Conservation (phyloP, 2,888 invertebrate genomes). For the Pemphredon lugubris region DNA sequence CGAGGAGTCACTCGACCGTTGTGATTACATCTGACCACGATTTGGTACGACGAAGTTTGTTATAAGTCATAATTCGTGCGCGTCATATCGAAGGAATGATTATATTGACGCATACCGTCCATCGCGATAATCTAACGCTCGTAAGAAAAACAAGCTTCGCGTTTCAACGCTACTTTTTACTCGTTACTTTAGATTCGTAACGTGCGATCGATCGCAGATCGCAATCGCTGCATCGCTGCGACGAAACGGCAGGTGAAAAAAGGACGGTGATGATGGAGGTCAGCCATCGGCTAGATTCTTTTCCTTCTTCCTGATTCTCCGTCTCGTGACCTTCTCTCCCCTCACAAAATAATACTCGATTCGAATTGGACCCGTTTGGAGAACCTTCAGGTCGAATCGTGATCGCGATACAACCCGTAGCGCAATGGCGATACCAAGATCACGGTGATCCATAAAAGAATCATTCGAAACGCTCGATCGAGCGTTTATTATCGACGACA, state of each 20-base stretch:
- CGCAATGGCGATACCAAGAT: too few relatives aligned
- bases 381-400: too few relatives aligned
- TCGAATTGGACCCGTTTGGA: too few relatives aligned
- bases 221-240: slow-evolving; percentile 15
- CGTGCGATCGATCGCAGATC: slow-evolving; percentile 5
- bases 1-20: slow-evolving; percentile 32
- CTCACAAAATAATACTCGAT: too few relatives aligned
- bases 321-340: slow-evolving; percentile 43
- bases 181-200: background rate
- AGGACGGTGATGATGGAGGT: slow-evolving; percentile 9
- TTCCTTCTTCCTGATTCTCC: slow-evolving; percentile 70
- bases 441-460: too few relatives aligned
- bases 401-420: too few relatives aligned
- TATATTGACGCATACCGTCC: slow-evolving; percentile 27
- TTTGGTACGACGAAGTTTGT: slow-evolving; percentile 1
- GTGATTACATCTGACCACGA: slow-evolving; percentile 36
- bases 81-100: slow-evolving; percentile 39
- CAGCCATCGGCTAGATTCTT: slow-evolving; percentile 34
- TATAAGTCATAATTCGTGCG: slow-evolving; percentile 27
- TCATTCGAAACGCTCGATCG: background rate
- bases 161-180: too few relatives aligned
- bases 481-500: too few relatives aligned
- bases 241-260: background rate
- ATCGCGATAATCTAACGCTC: background rate
- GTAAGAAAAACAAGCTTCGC: background rate